Evolutionary conservation across 2,113 vertebrate genomes (phyloP), one percentile per base, ranked within the genome.

Genomic region (Turdus rufiventris): DNA sequence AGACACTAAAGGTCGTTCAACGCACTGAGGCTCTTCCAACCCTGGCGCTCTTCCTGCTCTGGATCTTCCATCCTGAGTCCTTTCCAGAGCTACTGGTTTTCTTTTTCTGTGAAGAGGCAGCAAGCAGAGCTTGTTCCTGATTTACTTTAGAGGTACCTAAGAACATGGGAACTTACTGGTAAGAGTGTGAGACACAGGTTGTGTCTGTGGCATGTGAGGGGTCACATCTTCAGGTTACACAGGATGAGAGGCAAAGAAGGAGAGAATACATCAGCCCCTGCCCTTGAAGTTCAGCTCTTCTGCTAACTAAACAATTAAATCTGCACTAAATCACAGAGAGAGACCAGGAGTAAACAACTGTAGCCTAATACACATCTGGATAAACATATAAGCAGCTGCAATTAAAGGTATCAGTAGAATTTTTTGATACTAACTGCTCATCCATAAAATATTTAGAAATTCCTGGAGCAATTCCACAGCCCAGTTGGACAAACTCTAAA

Each of bases 101-200:
- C 33, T 66, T 76, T 38, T 33, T 8, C 24, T 75, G 14, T 5
- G 25, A 56, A 26, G 68, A 76, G 62, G 36, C 50, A 79, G 62
- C 43, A 54, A 80, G 42, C 34, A 48, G 17, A 90, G 26, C 57
- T 50, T 54, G 79, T 45, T 53, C 25, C 88, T 65, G 33, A 45
- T 79, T 62, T 58, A 40, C 29, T 36, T 50, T 15, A 23, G 45
- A 6, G 33, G 36, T 29, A n/a, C 6, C 36, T 17, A n/a, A 42
- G 18, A 48, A 66, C 0, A 0, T 8, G 26, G n/a, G 43, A 51
- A 65, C 17, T 43, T 43, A 4, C 5, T n/a, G 36, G 28, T 62
- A 19, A 25, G 48, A 70, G 23, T 21, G 42, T 0, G 1, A 79
- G 26, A 43, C 1, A 0, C 0, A 1, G 33, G 10, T 20, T 54